phyloP scores from a whole-genome alignment of 2,888 invertebrate genomes.

The Lycophotia porphyrea region DNA sequence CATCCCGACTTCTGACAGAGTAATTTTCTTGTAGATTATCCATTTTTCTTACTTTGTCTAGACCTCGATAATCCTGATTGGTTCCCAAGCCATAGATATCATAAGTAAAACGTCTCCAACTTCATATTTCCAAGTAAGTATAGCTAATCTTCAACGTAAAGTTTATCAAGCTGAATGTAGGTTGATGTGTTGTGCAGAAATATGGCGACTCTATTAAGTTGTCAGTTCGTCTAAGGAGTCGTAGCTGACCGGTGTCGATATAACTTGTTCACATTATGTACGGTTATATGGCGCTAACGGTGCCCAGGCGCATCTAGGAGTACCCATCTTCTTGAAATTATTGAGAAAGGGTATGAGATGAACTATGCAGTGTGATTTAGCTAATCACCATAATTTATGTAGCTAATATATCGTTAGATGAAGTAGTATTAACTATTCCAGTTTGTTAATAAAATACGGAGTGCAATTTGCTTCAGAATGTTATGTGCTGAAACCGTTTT shows the following conservation, averaged over 20 bases:
- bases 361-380: background rate
- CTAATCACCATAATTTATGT: background rate
- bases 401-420: background rate
- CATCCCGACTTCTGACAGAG: background rate
- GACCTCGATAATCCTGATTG: background rate
- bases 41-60: background rate
- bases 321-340: conserved; percentile 41
- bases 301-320: conserved; percentile 54
- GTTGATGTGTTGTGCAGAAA: conserved; percentile 47
- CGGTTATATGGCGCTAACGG: conserved; percentile 81
- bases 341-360: background rate
- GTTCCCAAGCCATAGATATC: background rate
- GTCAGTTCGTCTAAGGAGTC: conserved; percentile 59
- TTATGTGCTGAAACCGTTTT: background rate
- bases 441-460: background rate
- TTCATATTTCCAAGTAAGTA: conserved; percentile 43
- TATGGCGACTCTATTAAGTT: conserved; percentile 62
- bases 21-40: background rate
- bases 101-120: background rate
- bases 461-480: background rate
- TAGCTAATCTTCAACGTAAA: conserved; percentile 30
- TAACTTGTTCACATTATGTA: conserved; percentile 76
- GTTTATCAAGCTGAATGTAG: conserved; percentile 31
- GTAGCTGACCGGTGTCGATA: conserved; percentile 68
- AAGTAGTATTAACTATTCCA: background rate